Base-by-base conservation (phyloP, 2,113 vertebrate species). In the Nothoprocta pentlandii region DNA sequence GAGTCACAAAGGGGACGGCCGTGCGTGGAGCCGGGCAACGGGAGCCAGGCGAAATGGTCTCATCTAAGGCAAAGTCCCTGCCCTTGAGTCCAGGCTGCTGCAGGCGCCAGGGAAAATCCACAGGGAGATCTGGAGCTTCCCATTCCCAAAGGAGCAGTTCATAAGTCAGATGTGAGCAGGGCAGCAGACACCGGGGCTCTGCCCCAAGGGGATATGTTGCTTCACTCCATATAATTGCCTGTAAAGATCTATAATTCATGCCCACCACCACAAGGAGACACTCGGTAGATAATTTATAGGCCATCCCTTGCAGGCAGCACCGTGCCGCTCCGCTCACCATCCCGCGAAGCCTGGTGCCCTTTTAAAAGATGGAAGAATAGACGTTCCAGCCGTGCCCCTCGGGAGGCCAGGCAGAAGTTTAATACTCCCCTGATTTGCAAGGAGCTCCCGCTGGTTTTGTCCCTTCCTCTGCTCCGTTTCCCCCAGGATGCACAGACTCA, bases 41-140 rank as follows among this genome's bases (percentile, higher is more conserved):
- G 74, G 81, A 91, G 26, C 69, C 91, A 82, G 7, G 51, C 41
- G 70, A 78, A 92, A 87, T 63, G 5, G 0, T 90, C 83, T 96
- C 87, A 87, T 79, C 86, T 95, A 96, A 96, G 96, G 94, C 93
- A 94, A 85, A 61, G 70, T 78, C 87, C 34, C 64, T 80, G 87
- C 90, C 89, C 62, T 69, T 3, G 2, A 80, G 94, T 76, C 85
- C 74, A 8, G 92, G 53, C 76, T 66, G 93, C 88, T 83, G 83
- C 49, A 11, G 66, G 79, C 11, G 73, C 2, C 9, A 76, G 51
- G 79, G 63, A 92, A 95, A 91, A 26, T 61, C 63, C 58, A 10
- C 19, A 70, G 63, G 22, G 83, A 77, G 89, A 92, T 88, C 77
- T 71, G 68, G 76, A 58, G 87, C 49, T 49, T 62, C 74, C 36